Base-by-base conservation (phyloP, 2,113 vertebrate genomes). In the Meriones unguiculatus region DNA sequence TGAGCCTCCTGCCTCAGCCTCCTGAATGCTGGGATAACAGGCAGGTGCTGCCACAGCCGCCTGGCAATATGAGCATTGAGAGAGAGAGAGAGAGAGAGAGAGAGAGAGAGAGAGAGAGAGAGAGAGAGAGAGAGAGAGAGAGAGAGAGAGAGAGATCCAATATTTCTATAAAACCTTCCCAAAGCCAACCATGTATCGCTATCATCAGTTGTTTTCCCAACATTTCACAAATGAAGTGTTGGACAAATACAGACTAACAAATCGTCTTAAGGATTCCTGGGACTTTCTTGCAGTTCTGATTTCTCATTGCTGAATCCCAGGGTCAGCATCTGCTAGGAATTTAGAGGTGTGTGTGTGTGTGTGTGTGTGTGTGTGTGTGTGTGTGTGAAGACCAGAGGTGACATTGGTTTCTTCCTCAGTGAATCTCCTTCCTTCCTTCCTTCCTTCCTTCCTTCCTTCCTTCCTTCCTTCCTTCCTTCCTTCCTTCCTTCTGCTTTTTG, bases 161-260 rank as follows among this genome's bases (percentile, higher is more conserved):
- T 93, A 41, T 81, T 67, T 91, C 52, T 76, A 84, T 92, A 25
- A 82, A 89, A 65, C 10, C 9, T 2, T 87, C 41, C 84, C 50
- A 67, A 24, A 77, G 64, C 89, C 96, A 94, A 81, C 67, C 38
- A 32, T 24, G 78, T 94, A 76, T 77, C 64, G 50, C 54, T 73
- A 7, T 22, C 1, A 24, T 62, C 15, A 30, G 35, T 69, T 67
- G 38, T 32, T 67, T 67, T 46, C 22, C 24, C 32, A 50, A 84
- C 91, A 95, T 80, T 22, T 65, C n/a, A 70, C 64, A 72, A 57
- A n/a, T 22, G 35, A 93, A 87, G 5, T 65, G 3, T 70, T 80
- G 65, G 89, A 30, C 76, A 91, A 96, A 90, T 90, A 65, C 1
- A 52, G n/a, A 87, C 82, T 85, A 65, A 81, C 30, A 18, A 35